Evolutionary conservation across 1,140 invertebrate species (phyloP).

Genomic region (Paramacrobiotus metropolitanus): DNA sequence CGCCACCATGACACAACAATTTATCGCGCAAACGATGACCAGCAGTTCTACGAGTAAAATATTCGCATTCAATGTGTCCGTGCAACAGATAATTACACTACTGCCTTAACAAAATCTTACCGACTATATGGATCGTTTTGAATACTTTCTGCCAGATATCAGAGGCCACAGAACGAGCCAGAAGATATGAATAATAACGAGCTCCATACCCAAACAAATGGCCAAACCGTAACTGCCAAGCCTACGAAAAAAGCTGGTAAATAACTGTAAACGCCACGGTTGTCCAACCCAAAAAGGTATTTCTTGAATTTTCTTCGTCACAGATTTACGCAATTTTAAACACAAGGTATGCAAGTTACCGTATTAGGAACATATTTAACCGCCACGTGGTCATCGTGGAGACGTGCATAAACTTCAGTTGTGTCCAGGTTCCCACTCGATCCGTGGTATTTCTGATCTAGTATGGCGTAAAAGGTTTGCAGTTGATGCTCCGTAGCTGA

Average conservation of each 20-base stretch:
- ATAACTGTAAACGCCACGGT: not conserved
- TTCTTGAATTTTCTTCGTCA: too few relatives aligned
- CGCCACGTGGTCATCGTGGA: conserved; percentile 59
- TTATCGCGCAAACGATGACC: conserved; percentile 32
- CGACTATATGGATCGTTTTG: conserved; percentile 53
- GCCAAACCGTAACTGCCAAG: conserved; percentile 85
- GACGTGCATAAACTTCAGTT: conserved; percentile 51
- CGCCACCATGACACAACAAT: conserved; percentile 56
- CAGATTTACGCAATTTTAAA: too few relatives aligned
- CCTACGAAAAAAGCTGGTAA: conserved; percentile 22
- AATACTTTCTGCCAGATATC: conserved; percentile 81
- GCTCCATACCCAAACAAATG: conserved; percentile 92
- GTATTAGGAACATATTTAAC: conserved; percentile 66
- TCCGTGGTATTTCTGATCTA: conserved; percentile 73
- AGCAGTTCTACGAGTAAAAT: conserved; percentile 53
- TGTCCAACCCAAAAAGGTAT: too few relatives aligned
- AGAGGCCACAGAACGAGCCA: conserved; percentile 73
- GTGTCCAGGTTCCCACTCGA: conserved; percentile 17
- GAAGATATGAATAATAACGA: conserved; percentile 90
- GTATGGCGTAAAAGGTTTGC: conserved; percentile 60
- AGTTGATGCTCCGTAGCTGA: conserved; percentile 67
- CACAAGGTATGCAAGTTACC: too few relatives aligned
- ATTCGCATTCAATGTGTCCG: too few relatives aligned
- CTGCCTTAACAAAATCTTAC: too few relatives aligned
- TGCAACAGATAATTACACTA: too few relatives aligned